Evolutionary conservation across 2,113 vertebrate species (phyloP).

Genomic region (Chaenogobius annularis): DNA sequence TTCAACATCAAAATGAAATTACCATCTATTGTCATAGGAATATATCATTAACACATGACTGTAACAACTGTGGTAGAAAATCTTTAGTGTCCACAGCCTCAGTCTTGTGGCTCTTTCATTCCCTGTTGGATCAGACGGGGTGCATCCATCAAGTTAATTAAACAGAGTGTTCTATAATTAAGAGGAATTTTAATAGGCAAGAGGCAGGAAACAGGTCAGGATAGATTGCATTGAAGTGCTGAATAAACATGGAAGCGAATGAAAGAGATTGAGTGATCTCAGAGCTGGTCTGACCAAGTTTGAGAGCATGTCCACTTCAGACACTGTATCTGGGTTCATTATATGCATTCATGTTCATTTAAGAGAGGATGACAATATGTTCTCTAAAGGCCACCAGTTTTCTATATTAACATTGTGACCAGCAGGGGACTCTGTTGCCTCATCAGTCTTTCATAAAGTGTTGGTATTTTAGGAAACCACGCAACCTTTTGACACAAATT

Average conservation of each 20-base stretch:
- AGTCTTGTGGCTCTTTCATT: constrained; percentile 35
- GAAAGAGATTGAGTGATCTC: constrained; percentile 55
- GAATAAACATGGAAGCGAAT: constrained; percentile 66
- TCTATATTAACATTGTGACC: constrained; percentile 8
- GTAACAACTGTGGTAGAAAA: constrained; percentile 16
- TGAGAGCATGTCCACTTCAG: neutral
- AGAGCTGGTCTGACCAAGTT: constrained; percentile 21
- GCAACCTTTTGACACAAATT: too few relatives aligned
- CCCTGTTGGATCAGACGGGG: constrained; percentile 58
- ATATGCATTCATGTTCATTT: neutral
- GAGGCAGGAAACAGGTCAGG: constrained; percentile 67
- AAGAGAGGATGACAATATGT: neutral
- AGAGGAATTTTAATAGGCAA: constrained; percentile 72
- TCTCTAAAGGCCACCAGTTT: neutral
- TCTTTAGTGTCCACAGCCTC: constrained; percentile 37
- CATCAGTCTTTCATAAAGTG: constrained; percentile 19
- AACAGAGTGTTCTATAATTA: constrained; percentile 74
- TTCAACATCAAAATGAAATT: neutral
- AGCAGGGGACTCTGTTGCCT: constrained; percentile 76
- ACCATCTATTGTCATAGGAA: neutral
- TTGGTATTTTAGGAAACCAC: neutral
- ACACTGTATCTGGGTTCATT: neutral
- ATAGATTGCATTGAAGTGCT: constrained; percentile 65
- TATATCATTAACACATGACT: constrained; percentile 31
- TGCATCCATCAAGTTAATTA: constrained; percentile 75